These are phyloP conservation scores for Ornithoptera priamus DNA, from an alignment of 2,888 invertebrate species.

Conservation along the genomic window DNA sequence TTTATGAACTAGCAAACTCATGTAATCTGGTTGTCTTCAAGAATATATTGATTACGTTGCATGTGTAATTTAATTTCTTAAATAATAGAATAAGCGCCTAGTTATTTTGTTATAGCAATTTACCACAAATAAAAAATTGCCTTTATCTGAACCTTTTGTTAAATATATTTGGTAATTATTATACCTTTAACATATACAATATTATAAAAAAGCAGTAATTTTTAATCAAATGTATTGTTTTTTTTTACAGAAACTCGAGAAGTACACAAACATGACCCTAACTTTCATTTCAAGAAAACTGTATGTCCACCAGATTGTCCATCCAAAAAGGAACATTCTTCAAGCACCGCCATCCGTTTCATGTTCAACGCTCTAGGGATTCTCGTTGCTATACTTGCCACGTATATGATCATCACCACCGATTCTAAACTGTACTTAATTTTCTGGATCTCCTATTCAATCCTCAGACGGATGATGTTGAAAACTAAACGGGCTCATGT, in stretches of 20 bases:
- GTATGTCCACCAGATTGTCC: slow-evolving; percentile 50
- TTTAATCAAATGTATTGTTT: background rate
- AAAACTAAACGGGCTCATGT: slow-evolving; percentile 44
- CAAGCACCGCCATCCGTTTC: slow-evolving; percentile 36
- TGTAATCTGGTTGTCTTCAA: too few relatives aligned
- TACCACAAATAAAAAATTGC: too few relatives aligned
- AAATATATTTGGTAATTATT: too few relatives aligned
- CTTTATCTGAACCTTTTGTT: too few relatives aligned
- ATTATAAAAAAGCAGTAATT: too few relatives aligned
- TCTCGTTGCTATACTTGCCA: slow-evolving; percentile 58
- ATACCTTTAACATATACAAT: too few relatives aligned
- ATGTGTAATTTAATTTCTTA: too few relatives aligned
- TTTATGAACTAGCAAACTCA: too few relatives aligned
- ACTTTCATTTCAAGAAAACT: slow-evolving; percentile 36
- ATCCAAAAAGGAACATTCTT: slow-evolving; percentile 40
- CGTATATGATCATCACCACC: slow-evolving; percentile 61
- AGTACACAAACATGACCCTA: slow-evolving; percentile 38
- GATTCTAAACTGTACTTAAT: slow-evolving; percentile 65
- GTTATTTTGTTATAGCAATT: slow-evolving; percentile 12
- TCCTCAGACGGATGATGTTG: slow-evolving; percentile 57
- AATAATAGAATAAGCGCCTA: slow-evolving; percentile 4
- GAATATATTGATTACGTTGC: too few relatives aligned
- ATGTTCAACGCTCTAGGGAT: slow-evolving; percentile 58
- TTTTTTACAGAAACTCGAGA: slow-evolving; percentile 47
- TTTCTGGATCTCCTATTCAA: slow-evolving; percentile 67